Conservation (phyloP, 2,797 vertebrate genomes). For the Rallus crepitans region DNA sequence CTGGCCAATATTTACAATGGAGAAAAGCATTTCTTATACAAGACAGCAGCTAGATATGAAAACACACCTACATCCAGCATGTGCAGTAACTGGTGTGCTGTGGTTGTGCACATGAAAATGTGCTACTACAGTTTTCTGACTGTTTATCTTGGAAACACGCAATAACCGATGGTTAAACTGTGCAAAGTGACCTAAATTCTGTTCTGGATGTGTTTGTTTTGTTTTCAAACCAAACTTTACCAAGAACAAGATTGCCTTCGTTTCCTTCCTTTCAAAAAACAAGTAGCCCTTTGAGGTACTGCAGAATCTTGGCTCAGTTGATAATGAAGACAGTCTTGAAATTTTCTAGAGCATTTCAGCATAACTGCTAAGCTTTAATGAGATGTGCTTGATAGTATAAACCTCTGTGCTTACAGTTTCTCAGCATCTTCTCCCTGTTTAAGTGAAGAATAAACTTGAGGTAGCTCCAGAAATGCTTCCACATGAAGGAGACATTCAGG, state of each 20-base stretch:
- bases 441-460: neutral
- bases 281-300: neutral
- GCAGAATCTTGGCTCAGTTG: neutral
- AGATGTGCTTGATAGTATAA: neutral
- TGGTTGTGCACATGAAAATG: neutral
- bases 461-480: neutral
- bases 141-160: neutral
- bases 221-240: neutral
- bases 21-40: neutral
- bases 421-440: neutral
- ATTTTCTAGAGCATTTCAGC: neutral
- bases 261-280: too few relatives aligned
- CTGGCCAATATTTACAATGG: neutral
- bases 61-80: neutral
- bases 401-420: neutral
- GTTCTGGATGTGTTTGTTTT: neutral
- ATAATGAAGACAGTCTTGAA: neutral
- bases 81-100: neutral
- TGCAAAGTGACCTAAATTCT: neutral
- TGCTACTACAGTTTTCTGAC: neutral
- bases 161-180: neutral
- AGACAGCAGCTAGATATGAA: neutral
- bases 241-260: neutral
- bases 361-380: neutral
- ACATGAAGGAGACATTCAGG: neutral